A percentile compares a stretch with the other conserved stretches of the same genome.
phyloP scores from a whole-genome alignment of 1,140 invertebrate species.

The Diachasma alloeum region DNA sequence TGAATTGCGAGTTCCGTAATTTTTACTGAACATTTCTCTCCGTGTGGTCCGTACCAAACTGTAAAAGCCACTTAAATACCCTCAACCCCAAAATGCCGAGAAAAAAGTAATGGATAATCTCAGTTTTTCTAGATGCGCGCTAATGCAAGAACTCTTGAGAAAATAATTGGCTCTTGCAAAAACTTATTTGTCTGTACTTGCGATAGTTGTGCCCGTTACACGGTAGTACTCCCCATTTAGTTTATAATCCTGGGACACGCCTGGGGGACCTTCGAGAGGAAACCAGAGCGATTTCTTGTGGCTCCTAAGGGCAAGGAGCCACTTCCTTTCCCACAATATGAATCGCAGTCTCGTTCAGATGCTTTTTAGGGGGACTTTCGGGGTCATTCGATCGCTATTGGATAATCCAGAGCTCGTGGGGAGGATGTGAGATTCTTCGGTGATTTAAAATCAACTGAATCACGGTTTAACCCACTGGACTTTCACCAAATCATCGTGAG shows the following conservation, averaged over 20 bases:
- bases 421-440: not conserved
- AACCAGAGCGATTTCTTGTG: not conserved
- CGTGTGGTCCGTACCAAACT: no score
- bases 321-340: not conserved
- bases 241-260: not conserved
- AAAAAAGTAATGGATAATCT: no score
- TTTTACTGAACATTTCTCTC: no score
- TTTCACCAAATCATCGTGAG: slow-evolving; percentile 9
- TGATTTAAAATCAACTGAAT: not conserved
- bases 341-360: not conserved
- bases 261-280: not conserved
- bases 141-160: not conserved
- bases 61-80: no score
- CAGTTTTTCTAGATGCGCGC: no score
- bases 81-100: no score
- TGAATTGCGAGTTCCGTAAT: no score
- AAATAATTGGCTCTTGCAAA: not conserved
- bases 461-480: slow-evolving; percentile 1
- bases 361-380: not conserved
- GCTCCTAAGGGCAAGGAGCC: not conserved
- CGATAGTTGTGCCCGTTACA: not conserved
- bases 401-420: not conserved
- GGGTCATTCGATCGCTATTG: not conserved
- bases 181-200: not conserved
- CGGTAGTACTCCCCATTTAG: not conserved